phyloP scores from a whole-genome alignment of 2,888 invertebrate genomes.

The Cenopis cana region DNA sequence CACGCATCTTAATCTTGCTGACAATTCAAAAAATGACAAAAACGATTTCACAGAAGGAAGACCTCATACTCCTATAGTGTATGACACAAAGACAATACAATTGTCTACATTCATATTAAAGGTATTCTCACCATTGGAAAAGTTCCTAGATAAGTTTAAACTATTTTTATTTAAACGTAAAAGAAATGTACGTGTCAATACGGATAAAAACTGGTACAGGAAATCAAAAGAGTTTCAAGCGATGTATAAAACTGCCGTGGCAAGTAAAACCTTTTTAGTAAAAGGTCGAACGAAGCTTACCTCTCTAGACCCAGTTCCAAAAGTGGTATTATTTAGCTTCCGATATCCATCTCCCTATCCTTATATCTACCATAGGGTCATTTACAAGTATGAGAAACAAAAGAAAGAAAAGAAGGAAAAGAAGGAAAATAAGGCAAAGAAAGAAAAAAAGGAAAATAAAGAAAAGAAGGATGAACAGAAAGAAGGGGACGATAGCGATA shows the following conservation, averaged over 20 bases:
- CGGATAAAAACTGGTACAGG: slow-evolving; percentile 29
- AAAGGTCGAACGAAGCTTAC: background rate
- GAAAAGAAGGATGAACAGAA: background rate
- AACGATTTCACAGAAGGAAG: background rate
- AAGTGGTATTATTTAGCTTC: slow-evolving; percentile 10
- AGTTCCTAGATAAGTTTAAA: slow-evolving; percentile 9
- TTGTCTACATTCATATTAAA: background rate
- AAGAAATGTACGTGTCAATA: slow-evolving; percentile 18
- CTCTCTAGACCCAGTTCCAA: background rate
- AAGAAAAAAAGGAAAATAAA: background rate
- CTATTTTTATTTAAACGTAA: slow-evolving; percentile 15
- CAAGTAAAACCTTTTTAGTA: slow-evolving; percentile 9
- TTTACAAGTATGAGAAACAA: background rate
- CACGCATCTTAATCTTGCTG: background rate
- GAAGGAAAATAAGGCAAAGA: background rate
- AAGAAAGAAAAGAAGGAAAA: background rate
- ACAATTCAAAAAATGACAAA: background rate
- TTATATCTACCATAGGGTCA: slow-evolving; percentile 9
- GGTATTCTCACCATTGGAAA: slow-evolving; percentile 1
- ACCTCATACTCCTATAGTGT: slow-evolving; percentile 23
- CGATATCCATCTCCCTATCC: slow-evolving; percentile 8
- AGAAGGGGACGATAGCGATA: background rate
- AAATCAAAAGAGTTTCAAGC: background rate
- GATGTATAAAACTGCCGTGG: slow-evolving; percentile 1
- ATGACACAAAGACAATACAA: background rate